Evolutionary conservation across 2,113 vertebrate species (phyloP).

Genomic region (Dryoscopus gambensis): DNA sequence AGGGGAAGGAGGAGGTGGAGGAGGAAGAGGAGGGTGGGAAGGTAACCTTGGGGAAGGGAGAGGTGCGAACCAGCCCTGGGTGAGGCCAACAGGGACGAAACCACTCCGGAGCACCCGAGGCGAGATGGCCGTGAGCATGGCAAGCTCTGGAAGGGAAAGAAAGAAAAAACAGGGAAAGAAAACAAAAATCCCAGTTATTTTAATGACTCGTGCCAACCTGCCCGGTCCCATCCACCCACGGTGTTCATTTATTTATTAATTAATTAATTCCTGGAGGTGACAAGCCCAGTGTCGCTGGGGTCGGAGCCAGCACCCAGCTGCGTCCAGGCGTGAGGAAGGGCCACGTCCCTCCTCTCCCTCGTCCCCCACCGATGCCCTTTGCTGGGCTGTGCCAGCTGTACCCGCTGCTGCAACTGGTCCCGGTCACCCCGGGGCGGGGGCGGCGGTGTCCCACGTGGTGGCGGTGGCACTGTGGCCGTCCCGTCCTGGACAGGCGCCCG

Average conservation of each 20-base stretch:
- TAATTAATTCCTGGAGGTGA: neutral
- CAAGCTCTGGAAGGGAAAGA: neutral
- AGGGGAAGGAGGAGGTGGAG: neutral
- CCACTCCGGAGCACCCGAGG: neutral
- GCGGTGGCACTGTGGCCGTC: neutral
- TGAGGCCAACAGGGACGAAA: neutral
- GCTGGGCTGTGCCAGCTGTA: neutral
- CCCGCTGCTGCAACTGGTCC: neutral
- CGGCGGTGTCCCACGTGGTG: neutral
- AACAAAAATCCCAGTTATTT: neutral
- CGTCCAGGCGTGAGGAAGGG: neutral
- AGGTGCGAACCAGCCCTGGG: neutral
- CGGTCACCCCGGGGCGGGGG: neutral
- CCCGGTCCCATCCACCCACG: rapidly evolving
- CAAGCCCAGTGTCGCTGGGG: neutral
- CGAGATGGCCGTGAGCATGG: rapidly evolving
- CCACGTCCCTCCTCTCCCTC: neutral
- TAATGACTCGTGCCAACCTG: neutral
- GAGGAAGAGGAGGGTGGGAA: neutral
- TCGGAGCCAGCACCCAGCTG: neutral
- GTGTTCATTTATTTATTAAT: neutral
- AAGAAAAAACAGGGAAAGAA: rapidly evolving
- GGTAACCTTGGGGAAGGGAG: neutral
- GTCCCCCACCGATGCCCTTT: neutral
- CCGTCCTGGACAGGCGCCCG: neutral